A percentile compares a stretch with the other conserved stretches of the same genome.
Evolutionary conservation across 1,140 invertebrate species (phyloP).

Genomic region (Lordiphosa stackelbergi): DNA sequence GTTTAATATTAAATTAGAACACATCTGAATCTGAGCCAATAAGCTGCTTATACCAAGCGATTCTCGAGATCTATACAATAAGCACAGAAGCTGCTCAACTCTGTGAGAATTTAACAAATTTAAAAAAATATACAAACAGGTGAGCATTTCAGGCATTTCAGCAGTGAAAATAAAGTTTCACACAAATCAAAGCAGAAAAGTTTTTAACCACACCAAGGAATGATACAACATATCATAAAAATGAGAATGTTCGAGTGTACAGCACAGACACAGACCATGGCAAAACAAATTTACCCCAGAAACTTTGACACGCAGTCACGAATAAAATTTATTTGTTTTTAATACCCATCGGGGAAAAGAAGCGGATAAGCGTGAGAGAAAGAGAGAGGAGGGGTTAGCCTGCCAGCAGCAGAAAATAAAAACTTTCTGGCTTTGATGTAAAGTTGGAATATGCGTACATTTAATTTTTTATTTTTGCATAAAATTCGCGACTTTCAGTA

Average conservation of each 20-base stretch:
- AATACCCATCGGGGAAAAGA: constrained; percentile 20
- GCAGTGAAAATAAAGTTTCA: neutral
- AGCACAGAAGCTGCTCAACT: constrained; percentile 38
- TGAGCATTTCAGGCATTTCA: constrained; percentile 1
- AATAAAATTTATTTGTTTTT: constrained; percentile 52
- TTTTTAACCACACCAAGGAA: constrained; percentile 6
- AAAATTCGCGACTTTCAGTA: no score
- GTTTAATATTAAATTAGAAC: constrained; percentile 60
- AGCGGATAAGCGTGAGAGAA: neutral
- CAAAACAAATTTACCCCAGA: constrained; percentile 26
- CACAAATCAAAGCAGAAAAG: constrained; percentile 18
- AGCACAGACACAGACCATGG: constrained; percentile 10
- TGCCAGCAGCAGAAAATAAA: neutral
- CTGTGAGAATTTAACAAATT: no score
- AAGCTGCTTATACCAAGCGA: constrained; percentile 56
- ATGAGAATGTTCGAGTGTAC: neutral
- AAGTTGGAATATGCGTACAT: no score
- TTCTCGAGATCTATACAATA: constrained; percentile 34
- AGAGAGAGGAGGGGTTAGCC: constrained; percentile 4
- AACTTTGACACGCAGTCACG: constrained; percentile 44
- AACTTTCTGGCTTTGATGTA: constrained; percentile 9
- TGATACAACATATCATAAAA: neutral
- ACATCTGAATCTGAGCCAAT: constrained; percentile 8
- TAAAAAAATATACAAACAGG: neutral
- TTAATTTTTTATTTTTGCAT: no score